Conservation (phyloP, 2,888 invertebrate species). For the Tubulanus polymorphus region DNA sequence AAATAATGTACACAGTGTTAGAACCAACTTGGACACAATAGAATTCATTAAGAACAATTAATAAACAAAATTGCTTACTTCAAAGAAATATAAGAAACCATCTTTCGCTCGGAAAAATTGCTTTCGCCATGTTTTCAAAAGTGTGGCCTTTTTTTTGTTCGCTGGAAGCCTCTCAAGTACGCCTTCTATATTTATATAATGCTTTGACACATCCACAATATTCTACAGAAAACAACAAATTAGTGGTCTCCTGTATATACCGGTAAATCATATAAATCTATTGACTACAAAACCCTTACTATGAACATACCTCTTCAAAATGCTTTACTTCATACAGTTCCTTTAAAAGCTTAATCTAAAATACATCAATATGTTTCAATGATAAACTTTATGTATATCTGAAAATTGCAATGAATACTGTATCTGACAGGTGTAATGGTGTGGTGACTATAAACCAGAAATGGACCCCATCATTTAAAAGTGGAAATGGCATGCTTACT, state of each 20-base stretch:
- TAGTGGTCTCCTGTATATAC: too few relatives aligned
- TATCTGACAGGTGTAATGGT: not conserved
- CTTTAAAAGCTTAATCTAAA: constrained; percentile 37
- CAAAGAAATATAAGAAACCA: constrained; percentile 58
- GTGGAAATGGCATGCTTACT: constrained; percentile 27
- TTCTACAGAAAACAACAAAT: constrained; percentile 21
- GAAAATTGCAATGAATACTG: too few relatives aligned
- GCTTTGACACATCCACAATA: constrained; percentile 37
- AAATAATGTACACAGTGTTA: not conserved
- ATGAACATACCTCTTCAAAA: constrained; percentile 43
- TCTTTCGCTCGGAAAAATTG: constrained; percentile 58
- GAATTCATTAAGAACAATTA: too few relatives aligned
- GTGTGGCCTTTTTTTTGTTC: constrained; percentile 58
- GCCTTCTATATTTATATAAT: constrained; percentile 57
- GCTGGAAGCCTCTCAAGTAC: constrained; percentile 58
- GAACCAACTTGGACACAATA: too few relatives aligned
- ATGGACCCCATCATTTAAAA: not conserved
- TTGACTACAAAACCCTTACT: too few relatives aligned
- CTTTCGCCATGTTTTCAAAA: constrained; percentile 61
- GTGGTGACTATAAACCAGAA: not conserved
- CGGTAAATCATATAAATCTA: too few relatives aligned
- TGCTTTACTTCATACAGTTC: constrained; percentile 41
- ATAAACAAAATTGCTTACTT: too few relatives aligned
- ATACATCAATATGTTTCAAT: too few relatives aligned
- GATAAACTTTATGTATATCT: too few relatives aligned